A percentile compares a stretch with the other conserved stretches of the same genome.
Conservation (phyloP, 2,888 invertebrate species). For the Amphipoea oculea region DNA sequence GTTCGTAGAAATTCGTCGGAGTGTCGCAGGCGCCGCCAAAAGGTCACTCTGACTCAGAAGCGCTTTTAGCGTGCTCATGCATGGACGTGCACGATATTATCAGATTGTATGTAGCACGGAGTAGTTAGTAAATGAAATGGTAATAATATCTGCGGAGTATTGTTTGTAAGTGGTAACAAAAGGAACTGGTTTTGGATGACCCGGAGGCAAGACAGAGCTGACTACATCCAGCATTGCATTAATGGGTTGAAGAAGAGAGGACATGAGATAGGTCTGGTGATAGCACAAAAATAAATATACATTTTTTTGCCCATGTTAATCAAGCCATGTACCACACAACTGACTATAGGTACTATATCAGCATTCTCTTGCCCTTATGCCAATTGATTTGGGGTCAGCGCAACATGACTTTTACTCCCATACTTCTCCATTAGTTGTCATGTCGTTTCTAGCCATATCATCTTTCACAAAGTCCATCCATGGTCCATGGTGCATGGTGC, state of each 20-base stretch:
- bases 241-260: not conserved
- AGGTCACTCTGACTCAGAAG: conserved; percentile 68
- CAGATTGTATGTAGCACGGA: conserved; percentile 32
- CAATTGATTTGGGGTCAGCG: not conserved
- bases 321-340: not conserved
- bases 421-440: not conserved
- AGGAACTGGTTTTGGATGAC: not conserved
- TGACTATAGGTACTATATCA: not conserved
- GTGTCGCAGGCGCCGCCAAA: conserved; percentile 71
- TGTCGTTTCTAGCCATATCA: not conserved
- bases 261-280: not conserved
- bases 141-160: not conserved
- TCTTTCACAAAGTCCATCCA: not conserved
- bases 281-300: not conserved
- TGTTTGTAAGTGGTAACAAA: not conserved
- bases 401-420: not conserved
- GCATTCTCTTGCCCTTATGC: not conserved
- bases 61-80: conserved; percentile 47
- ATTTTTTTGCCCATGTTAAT: not conserved
- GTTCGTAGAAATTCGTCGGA: conserved; percentile 71
- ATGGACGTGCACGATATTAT: conserved; percentile 40
- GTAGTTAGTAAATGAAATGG: conserved; percentile 1
- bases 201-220: not conserved
- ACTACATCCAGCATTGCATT: not conserved
- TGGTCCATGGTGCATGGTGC: not conserved